These are phyloP conservation scores for Metalampra italica DNA, from an alignment of 2,888 invertebrate species.

Conservation along the genomic window DNA sequence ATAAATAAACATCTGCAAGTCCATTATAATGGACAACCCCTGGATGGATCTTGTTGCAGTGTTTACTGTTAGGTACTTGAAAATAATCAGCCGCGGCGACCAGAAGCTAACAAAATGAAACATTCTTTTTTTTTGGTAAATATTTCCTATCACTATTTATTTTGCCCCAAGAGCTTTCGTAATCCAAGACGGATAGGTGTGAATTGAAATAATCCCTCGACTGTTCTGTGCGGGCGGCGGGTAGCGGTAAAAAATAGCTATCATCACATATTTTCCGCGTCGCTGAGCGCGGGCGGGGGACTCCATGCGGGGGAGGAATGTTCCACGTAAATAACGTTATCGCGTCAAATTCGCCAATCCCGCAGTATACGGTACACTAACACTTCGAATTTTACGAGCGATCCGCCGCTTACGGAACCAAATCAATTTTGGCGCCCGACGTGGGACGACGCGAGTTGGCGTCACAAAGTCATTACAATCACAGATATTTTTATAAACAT, in stretches of 20 bases:
- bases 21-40: too few species aligned
- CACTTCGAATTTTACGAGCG: constrained; percentile 25
- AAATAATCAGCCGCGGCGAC: too few species aligned
- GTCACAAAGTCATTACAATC: background rate
- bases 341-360: constrained; percentile 25
- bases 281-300: background rate
- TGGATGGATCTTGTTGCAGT: too few species aligned
- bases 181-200: background rate
- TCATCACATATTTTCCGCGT: constrained; percentile 5
- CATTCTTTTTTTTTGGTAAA: background rate
- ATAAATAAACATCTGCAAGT: too few species aligned
- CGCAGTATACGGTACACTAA: constrained; percentile 22
- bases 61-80: too few species aligned
- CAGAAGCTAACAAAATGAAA: too few species aligned
- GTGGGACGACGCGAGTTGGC: constrained; percentile 8
- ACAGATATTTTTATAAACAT: background rate
- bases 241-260: constrained; percentile 6
- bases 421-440: constrained; percentile 26
- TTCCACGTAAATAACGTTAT: constrained; percentile 28
- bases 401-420: constrained; percentile 15
- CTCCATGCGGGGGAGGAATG: constrained; percentile 7
- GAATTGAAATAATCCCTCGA: constrained; percentile 10
- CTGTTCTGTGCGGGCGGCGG: constrained; percentile 3
- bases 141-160: background rate
- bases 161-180: background rate